Evolutionary conservation across 2,888 invertebrate species (phyloP), one percentile per base, ranked within the genome.

Genomic region (Caenorhabditis virilis): DNA sequence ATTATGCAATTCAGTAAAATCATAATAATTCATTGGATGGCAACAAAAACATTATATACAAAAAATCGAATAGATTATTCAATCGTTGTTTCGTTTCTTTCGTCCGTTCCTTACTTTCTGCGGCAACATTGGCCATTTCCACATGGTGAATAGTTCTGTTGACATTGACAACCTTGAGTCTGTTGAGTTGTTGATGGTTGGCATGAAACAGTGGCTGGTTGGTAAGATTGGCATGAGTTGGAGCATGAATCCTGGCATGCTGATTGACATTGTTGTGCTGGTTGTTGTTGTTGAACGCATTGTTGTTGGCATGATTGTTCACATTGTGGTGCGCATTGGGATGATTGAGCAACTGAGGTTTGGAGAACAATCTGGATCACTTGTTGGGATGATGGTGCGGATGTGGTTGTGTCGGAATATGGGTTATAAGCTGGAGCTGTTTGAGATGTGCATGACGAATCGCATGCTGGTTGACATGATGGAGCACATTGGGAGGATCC

Each of bases 61-160:
- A 30, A 36, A 36, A 36, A 13, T 36, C 7, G 5, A 36, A n/a
- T 36, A 7, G n/a, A 36, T 36, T n/a, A 4, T 13, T 13, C 7
- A 36, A 36, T 7, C 9, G n/a, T 42, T 23, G 20, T 11, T 62
- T n/a, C n/a, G n/a, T n/a, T n/a, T n/a, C n/a, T n/a, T n/a, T n/a
- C n/a, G n/a, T n/a, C n/a, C n/a, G n/a, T n/a, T n/a, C n/a, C n/a
- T 54, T 63, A 72, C 67, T 72, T 72, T 58, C 72, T 60, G 26
- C 62, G 48, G 57, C 72, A 72, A 61, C 72, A 72, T 57, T 72
- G 72, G 59, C 72, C 69, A 48, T 59, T 65, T 49, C 53, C 57
- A 50, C 72, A 72, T 48, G 72, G 72, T 22, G 61, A 59, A 58
- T 72, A 72, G 65, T 69, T 69, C 18, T 39, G 33, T 56, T 68